Evolutionary conservation across 2,797 vertebrate species (phyloP).

Genomic region (Poeciliopsis turneri): DNA sequence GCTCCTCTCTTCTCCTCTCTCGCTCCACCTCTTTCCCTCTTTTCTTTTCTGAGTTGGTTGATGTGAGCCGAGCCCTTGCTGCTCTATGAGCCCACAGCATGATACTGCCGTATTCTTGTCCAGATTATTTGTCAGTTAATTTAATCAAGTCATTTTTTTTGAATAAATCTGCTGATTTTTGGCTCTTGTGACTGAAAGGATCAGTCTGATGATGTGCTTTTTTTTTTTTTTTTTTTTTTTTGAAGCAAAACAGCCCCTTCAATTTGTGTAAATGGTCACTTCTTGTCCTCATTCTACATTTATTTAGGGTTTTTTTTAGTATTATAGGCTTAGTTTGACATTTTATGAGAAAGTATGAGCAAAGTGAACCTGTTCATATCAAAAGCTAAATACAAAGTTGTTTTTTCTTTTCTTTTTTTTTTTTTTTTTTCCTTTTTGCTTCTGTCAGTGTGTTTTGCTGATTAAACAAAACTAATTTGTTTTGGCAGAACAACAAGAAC

Average conservation of each 20-base stretch:
- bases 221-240: neutral
- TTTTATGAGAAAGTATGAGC: neutral
- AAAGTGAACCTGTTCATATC: neutral
- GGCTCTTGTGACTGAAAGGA: neutral
- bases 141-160: neutral
- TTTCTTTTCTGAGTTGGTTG: neutral
- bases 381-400: neutral
- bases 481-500: neutral
- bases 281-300: neutral
- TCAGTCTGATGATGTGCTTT: neutral
- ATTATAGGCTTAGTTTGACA: neutral
- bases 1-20: neutral
- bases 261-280: neutral
- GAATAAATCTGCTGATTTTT: neutral
- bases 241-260: neutral
- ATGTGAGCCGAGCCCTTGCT: neutral
- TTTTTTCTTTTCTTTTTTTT: neutral
- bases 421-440: too few species aligned
- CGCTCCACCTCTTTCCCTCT: neutral
- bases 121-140: neutral
- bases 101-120: neutral
- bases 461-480: neutral
- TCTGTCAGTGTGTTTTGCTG: neutral
- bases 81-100: neutral
- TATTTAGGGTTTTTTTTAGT: too few species aligned